Base-by-base conservation (phyloP, 2,113 vertebrate species). In the Tylochromis polylepis region DNA sequence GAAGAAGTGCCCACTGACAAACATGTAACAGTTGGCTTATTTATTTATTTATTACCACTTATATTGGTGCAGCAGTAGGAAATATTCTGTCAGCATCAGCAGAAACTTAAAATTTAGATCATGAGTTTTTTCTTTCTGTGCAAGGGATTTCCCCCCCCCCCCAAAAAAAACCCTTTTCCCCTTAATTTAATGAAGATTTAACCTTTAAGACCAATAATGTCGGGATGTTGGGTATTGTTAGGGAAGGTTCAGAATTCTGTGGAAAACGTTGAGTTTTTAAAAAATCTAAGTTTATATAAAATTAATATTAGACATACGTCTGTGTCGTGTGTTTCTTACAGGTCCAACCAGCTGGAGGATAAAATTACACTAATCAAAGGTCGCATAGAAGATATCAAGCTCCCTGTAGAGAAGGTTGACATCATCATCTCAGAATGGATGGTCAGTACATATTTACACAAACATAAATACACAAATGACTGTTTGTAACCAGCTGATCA, bases 361-460 rank as follows among this genome's bases (percentile, higher is more conserved):
- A 96, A 82, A 36, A 89, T 99, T 95, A 97, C 90, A 1, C 91
- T 99, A 90, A 95, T 99, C 84, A 99, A 98, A 96, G 99, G 99
- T 90, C 97, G 97, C 88, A 97, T 99, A 0, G 98, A 99, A 94
- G 98, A 99, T 90, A 97, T 99, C 83, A 92, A 92, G 83, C 97
- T 99, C 56, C 98, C 98, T 27, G 90, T 98, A 92, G 97, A 98
- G 87, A 98, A 98, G 94, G 99, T 99, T 89, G 99, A 99, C 90
- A 84, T 99, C 87, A 98, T 99, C 94, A 96, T 99, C 96, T 99
- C 98, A 2, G 99, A 99, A 38, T 99, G 99, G 99, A 99, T 99
- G 99, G 99, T 99, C 94, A 98, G 98, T 96, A 43, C 49, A 70
- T 53, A 12, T 85, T 46, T 58, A 36, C 6, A 22, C 18, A 3